Percentiles rank a stretch among this genome's conserved stretches.
Conservation (phyloP, 2,888 invertebrate genomes). For the Drosophila austrosaltans region DNA sequence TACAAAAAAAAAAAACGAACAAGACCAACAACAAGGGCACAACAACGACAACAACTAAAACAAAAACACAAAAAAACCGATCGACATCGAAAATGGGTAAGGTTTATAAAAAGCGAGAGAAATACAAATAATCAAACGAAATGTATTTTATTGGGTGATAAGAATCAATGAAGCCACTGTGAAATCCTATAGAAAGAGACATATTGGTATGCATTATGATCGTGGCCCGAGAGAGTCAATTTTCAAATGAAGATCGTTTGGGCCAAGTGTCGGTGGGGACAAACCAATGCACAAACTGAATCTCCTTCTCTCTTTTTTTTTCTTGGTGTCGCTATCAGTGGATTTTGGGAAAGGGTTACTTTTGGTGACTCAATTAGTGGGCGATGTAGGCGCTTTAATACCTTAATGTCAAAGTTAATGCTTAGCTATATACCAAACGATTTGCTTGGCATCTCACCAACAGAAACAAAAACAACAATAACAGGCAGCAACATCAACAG, state of each 20-base stretch:
- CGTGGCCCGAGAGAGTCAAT: constrained; percentile 56
- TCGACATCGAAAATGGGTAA: constrained; percentile 33
- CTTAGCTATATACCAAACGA: constrained; percentile 49
- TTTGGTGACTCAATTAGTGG: constrained; percentile 75
- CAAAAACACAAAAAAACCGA: constrained; percentile 32
- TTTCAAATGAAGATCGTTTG: constrained; percentile 4
- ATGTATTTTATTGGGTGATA: constrained; percentile 84
- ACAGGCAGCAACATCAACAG: constrained; percentile 35
- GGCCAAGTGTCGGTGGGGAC: constrained; percentile 36
- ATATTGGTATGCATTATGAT: constrained; percentile 81
- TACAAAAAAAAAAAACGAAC: constrained; percentile 50
- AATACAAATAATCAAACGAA: constrained; percentile 80
- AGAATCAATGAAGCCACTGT: constrained; percentile 83
- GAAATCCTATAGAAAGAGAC: constrained; percentile 83
- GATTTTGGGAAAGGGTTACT: constrained; percentile 18
- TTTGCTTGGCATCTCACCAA: constrained; percentile 58
- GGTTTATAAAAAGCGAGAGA: constrained; percentile 75
- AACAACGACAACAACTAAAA: constrained; percentile 31
- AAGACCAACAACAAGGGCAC: constrained; percentile 44
- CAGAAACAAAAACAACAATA: constrained; percentile 35
- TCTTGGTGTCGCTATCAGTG: constrained; percentile 6
- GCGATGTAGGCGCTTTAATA: constrained; percentile 79
- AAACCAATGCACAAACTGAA: constrained; percentile 39
- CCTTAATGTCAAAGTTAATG: constrained; percentile 59
- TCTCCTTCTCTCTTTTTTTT: neutral